A percentile compares a stretch with the other conserved stretches of the same genome.
These are phyloP conservation scores for Catocala fraxini DNA, from an alignment of 2,888 invertebrate genomes.

Conservation along the genomic window DNA sequence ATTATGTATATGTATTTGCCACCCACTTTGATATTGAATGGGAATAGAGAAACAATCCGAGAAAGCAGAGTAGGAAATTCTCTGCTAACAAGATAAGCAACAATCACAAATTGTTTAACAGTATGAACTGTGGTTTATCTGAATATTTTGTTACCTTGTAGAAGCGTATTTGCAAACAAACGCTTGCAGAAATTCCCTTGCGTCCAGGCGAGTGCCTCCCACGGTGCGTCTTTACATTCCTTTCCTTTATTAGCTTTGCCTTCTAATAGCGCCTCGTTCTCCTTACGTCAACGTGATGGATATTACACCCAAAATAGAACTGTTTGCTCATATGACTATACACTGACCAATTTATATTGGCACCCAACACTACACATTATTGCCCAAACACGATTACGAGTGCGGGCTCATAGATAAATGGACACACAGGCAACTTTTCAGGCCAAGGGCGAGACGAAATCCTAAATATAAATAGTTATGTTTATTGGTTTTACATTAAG, in stretches of 20 bases:
- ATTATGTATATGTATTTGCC: too few relatives aligned
- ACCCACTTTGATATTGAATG: too few relatives aligned
- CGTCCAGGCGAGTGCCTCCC: not conserved
- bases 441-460: slow-evolving; percentile 53
- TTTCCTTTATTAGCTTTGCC: slow-evolving; percentile 16
- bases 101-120: too few relatives aligned
- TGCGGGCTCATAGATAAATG: slow-evolving; percentile 42
- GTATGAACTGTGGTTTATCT: not conserved
- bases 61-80: too few relatives aligned
- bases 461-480: slow-evolving; percentile 41
- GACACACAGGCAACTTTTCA: slow-evolving; percentile 37
- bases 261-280: slow-evolving; percentile 15
- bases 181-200: not conserved
- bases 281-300: slow-evolving; percentile 45
- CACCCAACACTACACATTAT: slow-evolving; percentile 28
- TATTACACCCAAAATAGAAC: slow-evolving; percentile 52
- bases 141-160: not conserved
- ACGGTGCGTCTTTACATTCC: not conserved
- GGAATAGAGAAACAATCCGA: too few relatives aligned
- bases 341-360: slow-evolving; percentile 45
- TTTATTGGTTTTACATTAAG: slow-evolving; percentile 34
- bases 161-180: slow-evolving; percentile 1
- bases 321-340: slow-evolving; percentile 36
- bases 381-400: slow-evolving; percentile 22
- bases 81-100: too few relatives aligned